Conservation (phyloP, 2,888 invertebrate species). For the Phaedon cochleariae region DNA sequence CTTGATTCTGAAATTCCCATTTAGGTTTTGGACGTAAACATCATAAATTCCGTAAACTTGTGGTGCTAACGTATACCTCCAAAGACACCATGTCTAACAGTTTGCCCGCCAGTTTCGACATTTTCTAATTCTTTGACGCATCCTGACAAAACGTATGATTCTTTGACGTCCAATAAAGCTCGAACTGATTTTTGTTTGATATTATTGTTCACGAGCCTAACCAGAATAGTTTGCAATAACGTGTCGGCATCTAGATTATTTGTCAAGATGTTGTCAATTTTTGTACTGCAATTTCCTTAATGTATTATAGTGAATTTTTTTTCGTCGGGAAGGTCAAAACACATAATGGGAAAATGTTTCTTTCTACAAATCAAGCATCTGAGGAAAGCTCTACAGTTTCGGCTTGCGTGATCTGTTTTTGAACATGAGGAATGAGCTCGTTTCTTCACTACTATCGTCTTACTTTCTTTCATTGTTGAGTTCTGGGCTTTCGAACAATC, state of each 20-base stretch:
- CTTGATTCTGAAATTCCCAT: too few species aligned
- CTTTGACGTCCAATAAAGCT: neutral
- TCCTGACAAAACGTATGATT: neutral
- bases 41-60: too few species aligned
- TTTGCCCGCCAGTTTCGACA: neutral
- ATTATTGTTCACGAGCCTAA: neutral
- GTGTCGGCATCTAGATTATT: neutral
- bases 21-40: too few species aligned
- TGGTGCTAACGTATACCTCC: neutral
- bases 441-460: neutral
- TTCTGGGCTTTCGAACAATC: neutral
- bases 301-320: neutral
- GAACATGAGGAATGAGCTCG: neutral
- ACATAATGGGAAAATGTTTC: neutral
- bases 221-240: too few species aligned
- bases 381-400: neutral
- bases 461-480: neutral
- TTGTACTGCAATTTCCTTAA: neutral
- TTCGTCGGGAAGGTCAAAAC: neutral
- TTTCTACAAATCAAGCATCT: slow-evolving; percentile 1
- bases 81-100: neutral
- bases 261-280: neutral
- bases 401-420: neutral
- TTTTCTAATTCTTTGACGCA: neutral
- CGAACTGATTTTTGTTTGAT: neutral